These are phyloP conservation scores for Tyria jacobaeae DNA, from an alignment of 2,888 invertebrate genomes.

Conservation along the genomic window DNA sequence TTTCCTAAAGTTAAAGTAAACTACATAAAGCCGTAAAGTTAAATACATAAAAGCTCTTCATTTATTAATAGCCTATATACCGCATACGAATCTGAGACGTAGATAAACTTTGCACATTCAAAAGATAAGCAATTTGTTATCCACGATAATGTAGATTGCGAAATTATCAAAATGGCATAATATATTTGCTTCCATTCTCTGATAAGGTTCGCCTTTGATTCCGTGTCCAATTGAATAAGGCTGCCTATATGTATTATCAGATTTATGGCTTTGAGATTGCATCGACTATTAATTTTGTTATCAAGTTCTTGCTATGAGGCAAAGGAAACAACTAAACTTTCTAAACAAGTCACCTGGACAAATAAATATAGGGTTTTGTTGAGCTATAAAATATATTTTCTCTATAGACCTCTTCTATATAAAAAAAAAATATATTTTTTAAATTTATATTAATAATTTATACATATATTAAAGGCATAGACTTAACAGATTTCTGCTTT, in stretches of 20 bases:
- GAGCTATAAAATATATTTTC: neutral
- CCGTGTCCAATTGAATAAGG: conserved; percentile 42
- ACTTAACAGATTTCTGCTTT: too few species aligned
- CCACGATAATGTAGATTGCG: conserved; percentile 35
- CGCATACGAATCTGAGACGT: conserved; percentile 24
- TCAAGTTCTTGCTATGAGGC: conserved; percentile 40
- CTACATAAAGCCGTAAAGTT: too few species aligned
- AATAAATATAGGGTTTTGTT: conserved; percentile 12
- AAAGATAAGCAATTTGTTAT: conserved; percentile 42
- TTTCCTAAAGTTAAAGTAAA: too few species aligned
- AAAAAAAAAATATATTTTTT: too few species aligned
- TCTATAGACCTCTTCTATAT: too few species aligned
- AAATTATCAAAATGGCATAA: conserved; percentile 40
- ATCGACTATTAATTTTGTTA: conserved; percentile 51
- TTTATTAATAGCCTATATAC: conserved; percentile 36
- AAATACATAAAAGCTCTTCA: neutral
- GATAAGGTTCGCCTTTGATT: conserved; percentile 46
- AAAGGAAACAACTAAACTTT: conserved; percentile 46
- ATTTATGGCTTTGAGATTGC: conserved; percentile 47
- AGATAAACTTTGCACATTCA: conserved; percentile 33
- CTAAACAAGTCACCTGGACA: conserved; percentile 34
- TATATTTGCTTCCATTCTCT: conserved; percentile 40
- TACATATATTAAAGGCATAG: too few species aligned
- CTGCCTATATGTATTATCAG: conserved; percentile 48
- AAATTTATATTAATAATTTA: too few species aligned